These are phyloP conservation scores for Spea multiplicata DNA, from an alignment of 2,113 vertebrate species.

Conservation along the genomic window DNA sequence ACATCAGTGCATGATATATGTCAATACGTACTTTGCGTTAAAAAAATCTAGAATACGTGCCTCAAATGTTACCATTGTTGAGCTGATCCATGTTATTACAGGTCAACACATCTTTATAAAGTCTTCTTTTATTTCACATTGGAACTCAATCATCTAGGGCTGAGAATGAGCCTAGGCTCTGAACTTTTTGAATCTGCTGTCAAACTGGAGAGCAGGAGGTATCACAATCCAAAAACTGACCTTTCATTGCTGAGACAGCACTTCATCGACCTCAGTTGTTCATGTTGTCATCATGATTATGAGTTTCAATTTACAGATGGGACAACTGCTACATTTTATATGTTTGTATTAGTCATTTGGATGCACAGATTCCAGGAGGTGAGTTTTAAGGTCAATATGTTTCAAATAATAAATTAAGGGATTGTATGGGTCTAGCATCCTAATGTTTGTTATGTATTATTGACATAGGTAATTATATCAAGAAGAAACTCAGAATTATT, in stretches of 20 bases:
- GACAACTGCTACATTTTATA: background rate
- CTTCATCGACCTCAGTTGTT: background rate
- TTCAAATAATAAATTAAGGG: background rate
- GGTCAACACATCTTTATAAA: background rate
- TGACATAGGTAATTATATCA: background rate
- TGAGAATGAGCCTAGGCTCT: background rate
- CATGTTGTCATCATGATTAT: background rate
- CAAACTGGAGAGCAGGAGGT: background rate
- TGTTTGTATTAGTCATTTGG: background rate
- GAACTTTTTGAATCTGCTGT: background rate
- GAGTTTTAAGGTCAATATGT: background rate
- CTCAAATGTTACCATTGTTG: background rate
- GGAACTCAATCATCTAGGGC: background rate
- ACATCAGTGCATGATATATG: too few relatives aligned
- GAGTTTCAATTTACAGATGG: background rate
- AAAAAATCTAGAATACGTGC: background rate
- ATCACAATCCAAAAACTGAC: background rate
- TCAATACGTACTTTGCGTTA: too few relatives aligned
- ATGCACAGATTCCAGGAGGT: constrained; percentile 17
- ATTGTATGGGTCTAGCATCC: background rate
- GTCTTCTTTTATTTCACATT: background rate
- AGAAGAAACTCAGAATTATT: background rate
- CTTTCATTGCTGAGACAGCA: background rate
- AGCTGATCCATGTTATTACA: background rate
- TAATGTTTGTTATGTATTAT: background rate